Base-by-base conservation (phyloP, 2,797 vertebrate species). In the Austrolebias charrua region DNA sequence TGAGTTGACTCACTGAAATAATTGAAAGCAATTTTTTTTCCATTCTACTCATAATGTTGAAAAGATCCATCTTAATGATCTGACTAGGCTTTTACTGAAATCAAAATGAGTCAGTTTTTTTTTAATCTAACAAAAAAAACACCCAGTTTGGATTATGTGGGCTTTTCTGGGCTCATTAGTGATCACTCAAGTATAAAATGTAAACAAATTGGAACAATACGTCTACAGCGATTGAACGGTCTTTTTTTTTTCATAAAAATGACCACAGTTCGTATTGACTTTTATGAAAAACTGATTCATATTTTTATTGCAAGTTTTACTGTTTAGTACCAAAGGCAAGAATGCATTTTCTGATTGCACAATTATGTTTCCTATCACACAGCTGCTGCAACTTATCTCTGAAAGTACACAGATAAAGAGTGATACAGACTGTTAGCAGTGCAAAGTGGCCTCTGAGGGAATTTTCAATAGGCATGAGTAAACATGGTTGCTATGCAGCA, bases 321-420 rank as follows among this genome's bases (percentile, higher is more conserved):
- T 69, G 51, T 48, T 47, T 33, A 38, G n/a, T 18, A 31, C 38
- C 47, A 60, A 44, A 29, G 28, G 53, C 10, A 85, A 66, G 44
- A 78, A 78, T 70, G 58, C 72, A 45, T 52, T 69, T 59, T 61
- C 62, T 15, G 40, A 38, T 61, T 60, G 12, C 20, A 46, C 19
- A 67, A 28, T 75, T 80, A 14, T 33, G 53, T 70, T 70, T 72
- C 61, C 78, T 83, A 80, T 88, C 72, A 56, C 28, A 74, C 76
- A 86, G 82, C 83, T 88, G 85, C 55, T 79, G 51, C 60, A 71
- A 40, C 19, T 89, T 83, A 82, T 13, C 47, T 51, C 66, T 67
- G 63, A 51, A 68, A 73, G 49, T 63, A 18, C 48, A 60, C 16
- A 69, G 54, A 66, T 66, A 69, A 62, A 60, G 43, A 56, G 51